Conservation (phyloP, 2,797 vertebrate species). For the Cheirogaleus major region DNA sequence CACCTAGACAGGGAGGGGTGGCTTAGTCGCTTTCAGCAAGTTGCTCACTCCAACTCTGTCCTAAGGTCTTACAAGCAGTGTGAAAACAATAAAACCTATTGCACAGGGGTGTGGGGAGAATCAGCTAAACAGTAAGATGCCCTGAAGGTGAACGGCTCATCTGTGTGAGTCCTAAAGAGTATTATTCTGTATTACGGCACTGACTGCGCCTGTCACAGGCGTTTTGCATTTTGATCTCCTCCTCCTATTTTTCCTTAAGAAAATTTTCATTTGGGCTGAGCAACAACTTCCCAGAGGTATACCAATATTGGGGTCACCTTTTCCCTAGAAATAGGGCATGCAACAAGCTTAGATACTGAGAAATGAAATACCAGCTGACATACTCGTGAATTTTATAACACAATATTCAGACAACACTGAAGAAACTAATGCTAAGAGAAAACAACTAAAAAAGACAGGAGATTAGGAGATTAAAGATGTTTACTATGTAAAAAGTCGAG, state of each 20-base stretch:
- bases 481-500: background rate
- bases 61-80: background rate
- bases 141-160: constrained; percentile 28
- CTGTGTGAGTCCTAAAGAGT: background rate
- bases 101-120: background rate
- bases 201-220: background rate
- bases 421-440: background rate
- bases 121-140: background rate
- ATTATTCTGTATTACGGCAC: background rate
- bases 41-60: background rate
- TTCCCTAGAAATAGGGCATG: background rate
- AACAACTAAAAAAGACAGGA: background rate
- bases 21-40: background rate
- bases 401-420: background rate
- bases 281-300: background rate
- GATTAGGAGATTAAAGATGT: background rate
- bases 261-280: constrained; percentile 4
- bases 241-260: background rate
- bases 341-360: background rate
- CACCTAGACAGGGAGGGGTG: background rate
- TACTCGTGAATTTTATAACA: background rate
- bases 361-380: constrained; percentile 41
- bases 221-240: background rate
- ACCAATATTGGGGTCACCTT: background rate
- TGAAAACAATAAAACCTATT: background rate